phyloP scores from a whole-genome alignment of 2,888 invertebrate genomes.

The Lithophane socia region DNA sequence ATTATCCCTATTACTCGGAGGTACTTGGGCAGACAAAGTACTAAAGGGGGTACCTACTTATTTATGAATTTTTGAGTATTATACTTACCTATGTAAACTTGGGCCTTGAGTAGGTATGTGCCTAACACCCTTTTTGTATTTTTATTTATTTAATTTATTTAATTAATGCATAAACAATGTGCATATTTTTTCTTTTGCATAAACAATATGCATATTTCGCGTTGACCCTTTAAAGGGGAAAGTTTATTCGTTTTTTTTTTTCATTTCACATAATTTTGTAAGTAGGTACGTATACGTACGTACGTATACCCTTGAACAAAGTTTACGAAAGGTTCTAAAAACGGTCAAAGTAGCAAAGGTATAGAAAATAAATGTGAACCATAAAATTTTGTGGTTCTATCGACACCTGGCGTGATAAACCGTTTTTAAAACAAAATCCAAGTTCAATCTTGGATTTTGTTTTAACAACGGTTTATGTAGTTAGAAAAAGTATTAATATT shows the following conservation, averaged over 20 bases:
- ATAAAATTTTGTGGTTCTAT: slow-evolving; percentile 60
- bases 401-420: slow-evolving; percentile 36
- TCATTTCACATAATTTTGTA: slow-evolving; percentile 57
- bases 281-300: slow-evolving; percentile 1
- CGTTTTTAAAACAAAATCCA: too few relatives aligned
- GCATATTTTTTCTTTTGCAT: slow-evolving; percentile 72
- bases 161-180: slow-evolving; percentile 76
- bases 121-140: slow-evolving; percentile 41
- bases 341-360: slow-evolving; percentile 14
- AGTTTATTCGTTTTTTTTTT: slow-evolving; percentile 75
- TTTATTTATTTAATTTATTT: too few relatives aligned
- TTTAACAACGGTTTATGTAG: slow-evolving; percentile 7
- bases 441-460: slow-evolving; percentile 57
- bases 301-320: slow-evolving; percentile 45
- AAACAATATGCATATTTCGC: slow-evolving; percentile 80
- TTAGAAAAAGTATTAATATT: slow-evolving; percentile 8
- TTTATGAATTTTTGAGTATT: neutral
- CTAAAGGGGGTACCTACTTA: neutral
- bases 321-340: slow-evolving; percentile 48
- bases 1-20: neutral
- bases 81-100: slow-evolving; percentile 11
- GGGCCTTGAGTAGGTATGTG: slow-evolving; percentile 4
- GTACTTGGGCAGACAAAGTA: neutral
- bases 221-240: slow-evolving; percentile 75
- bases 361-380: slow-evolving; percentile 49